These are phyloP conservation scores for Gadus macrocephalus DNA, from an alignment of 2,113 vertebrate genomes.

Conservation along the genomic window DNA sequence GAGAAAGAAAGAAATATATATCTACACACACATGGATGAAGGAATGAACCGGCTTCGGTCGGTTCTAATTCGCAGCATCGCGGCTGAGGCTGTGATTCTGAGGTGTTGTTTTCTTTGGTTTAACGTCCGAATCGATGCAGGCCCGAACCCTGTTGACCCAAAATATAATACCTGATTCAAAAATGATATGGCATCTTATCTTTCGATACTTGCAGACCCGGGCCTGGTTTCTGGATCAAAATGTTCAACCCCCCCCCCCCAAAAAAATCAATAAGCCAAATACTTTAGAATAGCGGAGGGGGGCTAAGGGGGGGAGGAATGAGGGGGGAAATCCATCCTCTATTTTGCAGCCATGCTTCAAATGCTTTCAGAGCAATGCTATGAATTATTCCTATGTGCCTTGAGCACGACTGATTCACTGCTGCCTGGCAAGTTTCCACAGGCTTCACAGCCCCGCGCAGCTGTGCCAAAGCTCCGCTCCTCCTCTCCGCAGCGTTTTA, in stretches of 20 bases:
- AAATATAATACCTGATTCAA: background rate
- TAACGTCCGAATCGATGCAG: too few species aligned
- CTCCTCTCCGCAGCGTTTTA: constrained; percentile 30
- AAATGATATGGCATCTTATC: background rate
- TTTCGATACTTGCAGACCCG: background rate
- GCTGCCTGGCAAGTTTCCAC: constrained; percentile 48
- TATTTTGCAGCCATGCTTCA: constrained; percentile 36
- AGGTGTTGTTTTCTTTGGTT: too few species aligned
- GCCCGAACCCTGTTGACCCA: too few species aligned
- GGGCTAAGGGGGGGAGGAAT: constrained; percentile 15
- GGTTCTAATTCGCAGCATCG: too few species aligned
- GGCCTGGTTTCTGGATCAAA: background rate
- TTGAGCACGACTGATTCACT: constrained; percentile 58
- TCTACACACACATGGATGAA: background rate
- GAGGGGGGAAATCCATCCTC: constrained; percentile 22
- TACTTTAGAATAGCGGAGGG: constrained; percentile 16
- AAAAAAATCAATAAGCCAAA: constrained; percentile 2
- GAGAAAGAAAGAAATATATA: too few species aligned
- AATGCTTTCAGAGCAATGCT: constrained; percentile 42
- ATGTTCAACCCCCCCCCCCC: background rate
- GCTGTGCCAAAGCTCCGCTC: background rate
- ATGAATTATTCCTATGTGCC: constrained; percentile 64
- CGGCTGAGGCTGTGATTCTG: too few species aligned
- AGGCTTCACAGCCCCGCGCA: constrained; percentile 32
- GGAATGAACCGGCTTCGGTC: background rate